Evolutionary conservation across 2,888 invertebrate genomes (phyloP).

Genomic region (Orthosia cruda): DNA sequence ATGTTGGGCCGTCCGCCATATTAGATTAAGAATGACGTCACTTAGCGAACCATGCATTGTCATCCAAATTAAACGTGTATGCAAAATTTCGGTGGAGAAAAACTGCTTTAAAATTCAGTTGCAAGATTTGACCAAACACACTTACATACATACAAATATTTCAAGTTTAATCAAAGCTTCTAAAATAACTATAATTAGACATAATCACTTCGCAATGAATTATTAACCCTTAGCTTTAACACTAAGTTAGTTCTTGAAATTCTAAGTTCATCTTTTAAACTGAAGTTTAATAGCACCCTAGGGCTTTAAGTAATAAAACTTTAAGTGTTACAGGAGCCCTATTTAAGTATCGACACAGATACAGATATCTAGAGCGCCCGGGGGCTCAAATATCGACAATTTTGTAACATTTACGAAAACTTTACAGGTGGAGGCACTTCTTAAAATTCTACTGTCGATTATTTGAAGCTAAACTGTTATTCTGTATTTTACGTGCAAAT

Average conservation of each 20-base stretch:
- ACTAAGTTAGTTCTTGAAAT: conserved; percentile 23
- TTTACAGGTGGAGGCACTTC: conserved; percentile 3
- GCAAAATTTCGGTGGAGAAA: no score
- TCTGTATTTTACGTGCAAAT: neutral
- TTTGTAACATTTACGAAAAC: conserved; percentile 40
- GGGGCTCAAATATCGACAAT: conserved; percentile 23
- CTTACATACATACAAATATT: no score
- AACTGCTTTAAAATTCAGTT: no score
- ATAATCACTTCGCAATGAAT: neutral
- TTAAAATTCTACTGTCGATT: conserved; percentile 5
- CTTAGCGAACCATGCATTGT: no score
- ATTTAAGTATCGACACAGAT: conserved; percentile 46
- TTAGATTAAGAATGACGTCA: no score
- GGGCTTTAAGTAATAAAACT: conserved; percentile 46
- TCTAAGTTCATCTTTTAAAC: conserved; percentile 23
- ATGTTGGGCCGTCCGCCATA: no score
- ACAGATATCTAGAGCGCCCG: conserved; percentile 33
- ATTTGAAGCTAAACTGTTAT: neutral
- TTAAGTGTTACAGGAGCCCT: conserved; percentile 22
- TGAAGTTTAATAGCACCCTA: conserved; percentile 24
- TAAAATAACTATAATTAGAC: neutral
- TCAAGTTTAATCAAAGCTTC: no score
- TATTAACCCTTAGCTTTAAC: neutral
- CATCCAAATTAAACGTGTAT: no score
- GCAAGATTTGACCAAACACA: no score